These are phyloP conservation scores for Perizoma flavofasciatum DNA, from an alignment of 2,888 invertebrate genomes.

Conservation along the genomic window DNA sequence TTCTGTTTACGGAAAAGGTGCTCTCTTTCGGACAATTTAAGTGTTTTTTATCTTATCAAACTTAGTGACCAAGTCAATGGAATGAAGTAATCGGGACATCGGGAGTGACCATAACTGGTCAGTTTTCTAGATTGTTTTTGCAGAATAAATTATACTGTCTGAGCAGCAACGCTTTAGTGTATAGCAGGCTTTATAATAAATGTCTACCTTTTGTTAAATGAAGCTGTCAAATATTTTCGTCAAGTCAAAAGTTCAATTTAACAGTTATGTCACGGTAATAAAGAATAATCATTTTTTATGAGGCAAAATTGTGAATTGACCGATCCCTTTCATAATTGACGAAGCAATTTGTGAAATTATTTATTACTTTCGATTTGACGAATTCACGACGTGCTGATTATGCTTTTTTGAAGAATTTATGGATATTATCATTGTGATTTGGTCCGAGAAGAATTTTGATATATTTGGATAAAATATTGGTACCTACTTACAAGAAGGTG, in stretches of 20 bases:
- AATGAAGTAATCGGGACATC: too few species aligned
- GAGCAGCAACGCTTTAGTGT: slow-evolving; percentile 2
- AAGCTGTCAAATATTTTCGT: slow-evolving; percentile 69
- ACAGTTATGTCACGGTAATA: slow-evolving; percentile 18
- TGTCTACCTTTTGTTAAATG: slow-evolving; percentile 79
- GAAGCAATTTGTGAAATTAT: slow-evolving; percentile 13
- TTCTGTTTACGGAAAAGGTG: too few species aligned
- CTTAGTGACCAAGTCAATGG: too few species aligned
- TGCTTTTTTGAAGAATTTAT: slow-evolving; percentile 7
- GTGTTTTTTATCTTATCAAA: too few species aligned
- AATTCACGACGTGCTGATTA: slow-evolving; percentile 6
- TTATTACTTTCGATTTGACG: not conserved
- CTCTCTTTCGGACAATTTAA: too few species aligned
- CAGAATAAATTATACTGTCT: not conserved
- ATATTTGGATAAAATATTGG: too few species aligned
- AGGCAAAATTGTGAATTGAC: slow-evolving; percentile 6
- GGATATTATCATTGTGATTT: too few species aligned
- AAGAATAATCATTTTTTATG: slow-evolving; percentile 19
- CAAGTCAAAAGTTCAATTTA: slow-evolving; percentile 49
- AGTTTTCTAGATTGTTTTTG: too few species aligned
- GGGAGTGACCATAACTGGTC: too few species aligned
- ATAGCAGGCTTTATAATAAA: slow-evolving; percentile 43
- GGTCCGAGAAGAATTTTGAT: too few species aligned
- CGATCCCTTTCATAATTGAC: not conserved
- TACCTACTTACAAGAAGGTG: too few species aligned